Conservation (phyloP, 2,888 invertebrate species). For the Meloe dianella region DNA sequence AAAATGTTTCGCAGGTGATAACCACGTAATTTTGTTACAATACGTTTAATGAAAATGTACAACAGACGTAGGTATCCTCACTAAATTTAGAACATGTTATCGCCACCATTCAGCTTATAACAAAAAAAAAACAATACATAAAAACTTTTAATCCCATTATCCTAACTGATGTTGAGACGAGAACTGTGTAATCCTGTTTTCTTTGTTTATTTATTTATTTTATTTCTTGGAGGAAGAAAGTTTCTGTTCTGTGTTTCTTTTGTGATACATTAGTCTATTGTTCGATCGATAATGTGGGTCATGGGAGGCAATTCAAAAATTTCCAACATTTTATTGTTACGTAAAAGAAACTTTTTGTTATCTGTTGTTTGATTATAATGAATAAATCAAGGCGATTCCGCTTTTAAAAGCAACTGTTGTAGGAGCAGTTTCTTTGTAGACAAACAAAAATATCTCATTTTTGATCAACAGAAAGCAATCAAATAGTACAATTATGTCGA, state of each 20-base stretch:
- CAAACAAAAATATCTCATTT: not conserved
- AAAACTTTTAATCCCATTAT: conserved; percentile 23
- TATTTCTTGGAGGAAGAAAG: not conserved
- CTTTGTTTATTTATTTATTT: conserved; percentile 11
- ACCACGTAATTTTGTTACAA: conserved; percentile 13
- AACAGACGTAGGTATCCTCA: not conserved
- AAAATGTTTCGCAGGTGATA: not conserved
- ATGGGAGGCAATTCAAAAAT: not conserved
- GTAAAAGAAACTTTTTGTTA: not conserved
- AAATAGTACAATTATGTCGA: not conserved
- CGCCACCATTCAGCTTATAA: conserved; percentile 2
- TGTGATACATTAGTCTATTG: not conserved
- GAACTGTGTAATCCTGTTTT: conserved; percentile 4
- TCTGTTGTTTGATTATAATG: not conserved
- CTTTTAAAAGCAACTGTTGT: not conserved
- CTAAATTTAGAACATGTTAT: conserved; percentile 15
- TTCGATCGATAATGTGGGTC: not conserved
- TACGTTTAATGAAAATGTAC: conserved; percentile 7
- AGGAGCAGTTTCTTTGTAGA: not conserved
- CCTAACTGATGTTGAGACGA: conserved; percentile 18
- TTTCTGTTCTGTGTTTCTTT: not conserved
- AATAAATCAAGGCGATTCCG: not conserved
- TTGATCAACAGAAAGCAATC: not conserved
- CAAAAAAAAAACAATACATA: conserved; percentile 11
- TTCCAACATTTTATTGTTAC: not conserved